Conservation (phyloP, 2,113 vertebrate genomes). For the Seriola quinqueradiata region DNA sequence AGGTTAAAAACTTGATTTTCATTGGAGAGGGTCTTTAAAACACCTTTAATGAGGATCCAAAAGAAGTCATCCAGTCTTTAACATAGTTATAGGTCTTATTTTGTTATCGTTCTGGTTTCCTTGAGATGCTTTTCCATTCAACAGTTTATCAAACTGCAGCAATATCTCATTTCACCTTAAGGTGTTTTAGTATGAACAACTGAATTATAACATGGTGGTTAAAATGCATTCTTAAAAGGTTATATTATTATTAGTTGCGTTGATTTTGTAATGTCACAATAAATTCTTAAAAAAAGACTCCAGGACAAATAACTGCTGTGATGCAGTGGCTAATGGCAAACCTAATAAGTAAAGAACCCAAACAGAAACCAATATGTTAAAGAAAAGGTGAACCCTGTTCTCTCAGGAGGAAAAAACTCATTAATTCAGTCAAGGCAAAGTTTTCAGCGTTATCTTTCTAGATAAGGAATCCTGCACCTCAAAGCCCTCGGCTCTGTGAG, state of each 20-base stretch:
- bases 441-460: constrained; percentile 54
- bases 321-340: neutral
- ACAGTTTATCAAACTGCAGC: too few relatives aligned
- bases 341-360: neutral
- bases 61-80: too few relatives aligned
- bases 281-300: neutral
- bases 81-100: too few relatives aligned
- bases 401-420: constrained; percentile 54
- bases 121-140: too few relatives aligned
- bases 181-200: too few relatives aligned
- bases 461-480: constrained; percentile 59
- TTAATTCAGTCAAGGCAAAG: constrained; percentile 57
- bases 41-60: too few relatives aligned
- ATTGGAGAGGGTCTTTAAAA: too few relatives aligned
- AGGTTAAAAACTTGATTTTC: too few relatives aligned
- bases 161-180: too few relatives aligned
- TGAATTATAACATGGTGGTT: neutral
- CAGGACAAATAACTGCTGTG: neutral
- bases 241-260: neutral
- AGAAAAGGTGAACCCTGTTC: constrained; percentile 35
- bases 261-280: neutral
- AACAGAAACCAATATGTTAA: constrained; percentile 19
- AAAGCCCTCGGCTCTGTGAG: constrained; percentile 46
- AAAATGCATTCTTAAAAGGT: neutral
- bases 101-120: too few relatives aligned